Evolutionary conservation across 2,888 invertebrate genomes (phyloP), one percentile per base, ranked within the genome.

Genomic region (Acanthosepion lycidas): DNA sequence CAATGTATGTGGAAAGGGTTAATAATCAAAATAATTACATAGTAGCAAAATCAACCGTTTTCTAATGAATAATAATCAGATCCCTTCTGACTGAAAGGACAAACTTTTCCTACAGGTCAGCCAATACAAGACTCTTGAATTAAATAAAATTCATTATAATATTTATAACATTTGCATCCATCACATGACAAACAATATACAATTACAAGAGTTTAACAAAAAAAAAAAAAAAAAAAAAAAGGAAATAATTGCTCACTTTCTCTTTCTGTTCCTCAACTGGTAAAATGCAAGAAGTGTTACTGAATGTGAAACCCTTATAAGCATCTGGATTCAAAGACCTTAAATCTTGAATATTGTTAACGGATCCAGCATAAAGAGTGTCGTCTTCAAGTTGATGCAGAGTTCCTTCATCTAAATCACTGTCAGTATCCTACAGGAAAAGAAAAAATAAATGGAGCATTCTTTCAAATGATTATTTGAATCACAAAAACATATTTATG

Each of bases 271-370:
- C 93, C 53, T 93, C 93, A 5, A 93, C 53, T 28, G 93, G 93
- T 23, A 93, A 49, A 53, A 49, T 53, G 6, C 51, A 9, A n/a
- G 28, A 1, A 49, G 51, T 42, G 53, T 51, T 49, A 15, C 4
- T 51, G n/a, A 93, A 93, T 28, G 93, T 93, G n/a, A 93, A 93
- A 26, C 93, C 93, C n/a, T 93, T 53, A 28, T 93, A 93, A 33
- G 49, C 93, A 49, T 93, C 51, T 28, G 51, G 49, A 49, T 93
- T 33, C 9, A 93, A 51, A 1, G n/a, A 9, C 26, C n/a, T 53
- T 28, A 53, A n/a, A n/a, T 93, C 93, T 15, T 93, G 49, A 4
- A 51, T n/a, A 28, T 93, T 93, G 26, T n/a, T 28, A 53, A n/a
- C 28, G 15, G 53, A n/a, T 53, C 33, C 93, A 53, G 51, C 6